Evolutionary conservation across 2,888 invertebrate genomes (phyloP).

Genomic region (Polymixis lichenea): DNA sequence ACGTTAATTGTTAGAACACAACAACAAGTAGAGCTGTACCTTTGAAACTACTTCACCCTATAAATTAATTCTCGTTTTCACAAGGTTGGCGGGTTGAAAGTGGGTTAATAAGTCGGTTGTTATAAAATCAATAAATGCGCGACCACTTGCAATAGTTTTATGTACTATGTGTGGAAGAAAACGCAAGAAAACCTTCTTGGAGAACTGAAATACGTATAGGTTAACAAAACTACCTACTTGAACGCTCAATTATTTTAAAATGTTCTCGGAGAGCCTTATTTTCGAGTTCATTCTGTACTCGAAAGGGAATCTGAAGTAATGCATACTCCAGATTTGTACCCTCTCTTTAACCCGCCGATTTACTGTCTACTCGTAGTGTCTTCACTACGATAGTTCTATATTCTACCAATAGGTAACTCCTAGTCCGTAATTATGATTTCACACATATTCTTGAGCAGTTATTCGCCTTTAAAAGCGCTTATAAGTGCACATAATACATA

Average conservation of each 20-base stretch:
- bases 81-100: slow-evolving; percentile 48
- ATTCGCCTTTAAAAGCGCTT: slow-evolving; percentile 55
- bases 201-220: background rate
- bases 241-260: slow-evolving; percentile 19
- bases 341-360: slow-evolving; percentile 29
- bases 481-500: slow-evolving; percentile 42
- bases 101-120: background rate
- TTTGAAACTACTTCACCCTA: slow-evolving; percentile 34
- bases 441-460: slow-evolving; percentile 41
- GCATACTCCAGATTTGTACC: background rate
- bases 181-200: background rate
- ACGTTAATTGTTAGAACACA: slow-evolving; percentile 15
- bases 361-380: background rate
- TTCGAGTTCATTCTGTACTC: background rate
- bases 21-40: slow-evolving; percentile 44
- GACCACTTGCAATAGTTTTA: background rate
- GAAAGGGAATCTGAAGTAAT: background rate
- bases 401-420: slow-evolving; percentile 49
- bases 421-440: slow-evolving; percentile 61
- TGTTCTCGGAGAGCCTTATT: background rate
- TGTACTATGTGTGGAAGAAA: background rate
- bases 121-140: slow-evolving; percentile 27
- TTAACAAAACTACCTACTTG: too few relatives aligned
- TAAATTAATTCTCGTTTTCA: slow-evolving; percentile 38
- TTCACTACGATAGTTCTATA: slow-evolving; percentile 35